Evolutionary conservation across 2,113 vertebrate genomes (phyloP), one percentile per base, ranked within the genome.

Genomic region (Oophaga pumilio): DNA sequence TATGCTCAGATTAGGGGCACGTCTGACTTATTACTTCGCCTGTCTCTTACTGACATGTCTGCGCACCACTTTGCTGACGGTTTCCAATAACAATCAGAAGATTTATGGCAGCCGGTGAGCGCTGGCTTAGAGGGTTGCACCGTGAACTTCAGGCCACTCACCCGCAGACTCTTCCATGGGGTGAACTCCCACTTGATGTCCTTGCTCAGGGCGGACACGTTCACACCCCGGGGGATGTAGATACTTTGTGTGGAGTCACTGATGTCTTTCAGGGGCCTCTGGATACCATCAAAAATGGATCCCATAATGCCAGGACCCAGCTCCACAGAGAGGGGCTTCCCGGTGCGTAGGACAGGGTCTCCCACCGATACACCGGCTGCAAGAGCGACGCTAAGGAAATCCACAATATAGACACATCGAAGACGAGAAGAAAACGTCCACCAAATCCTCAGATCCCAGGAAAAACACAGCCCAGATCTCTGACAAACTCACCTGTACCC

Each of bases 271-370:
- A 99, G 93, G 57, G 98, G 98, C 90, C 98, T 97, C 92, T 99
- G 98, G 91, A 99, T 99, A 90, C 98, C 98, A 89, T 99, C 98
- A 96, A 99, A 99, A 93, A 99, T 99, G 87, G 98, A 97, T 78
- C 98, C 98, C 98, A 99, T 99, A 90, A 98, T 97, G 89, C 98
- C 98, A 85, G 98, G 98, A 18, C 98, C 98, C 79, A 99, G 91
- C 90, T 99, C 98, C 13, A 99, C 98, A 0, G 98, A 99, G 0
- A 99, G 95, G 0, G 98, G 98, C 90, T 99, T 99, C 20, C 98
- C 98, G 9, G 98, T 99, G 10, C 98, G 97, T 53, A 99, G 95
- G 26, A 99, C 98, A 15, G 98, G 98, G 91, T 99, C 98, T 87
- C 98, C 98, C 53, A 99, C 98, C 56, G 95, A 98, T 87, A 99